Conservation (phyloP, 2,888 invertebrate genomes). For the Euspilapteryx auroguttella region DNA sequence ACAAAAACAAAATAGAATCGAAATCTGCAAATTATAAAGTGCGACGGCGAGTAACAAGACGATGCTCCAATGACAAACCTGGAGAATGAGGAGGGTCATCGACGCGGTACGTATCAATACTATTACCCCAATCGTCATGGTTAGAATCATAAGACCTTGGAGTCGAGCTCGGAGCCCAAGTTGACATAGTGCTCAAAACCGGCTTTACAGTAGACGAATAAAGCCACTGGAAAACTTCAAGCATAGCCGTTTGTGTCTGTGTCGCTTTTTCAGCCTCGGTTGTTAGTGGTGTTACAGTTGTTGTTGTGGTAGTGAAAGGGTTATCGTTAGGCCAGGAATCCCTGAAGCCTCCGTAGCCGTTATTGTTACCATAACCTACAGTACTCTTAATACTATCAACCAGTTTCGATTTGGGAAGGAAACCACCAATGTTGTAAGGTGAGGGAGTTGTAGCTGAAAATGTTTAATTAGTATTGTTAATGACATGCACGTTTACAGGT, state of each 20-base stretch:
- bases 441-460: conserved; percentile 50
- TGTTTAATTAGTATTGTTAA: conserved; percentile 20
- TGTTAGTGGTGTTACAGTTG: conserved; percentile 39
- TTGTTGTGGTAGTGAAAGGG: conserved; percentile 51
- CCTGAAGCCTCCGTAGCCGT: conserved; percentile 36
- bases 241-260: conserved; percentile 50
- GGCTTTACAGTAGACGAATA: conserved; percentile 50
- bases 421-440: conserved; percentile 47
- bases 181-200: conserved; percentile 37
- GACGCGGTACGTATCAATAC: conserved; percentile 50
- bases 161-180: conserved; percentile 27
- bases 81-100: conserved; percentile 55
- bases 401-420: conserved; percentile 47
- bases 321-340: conserved; percentile 53
- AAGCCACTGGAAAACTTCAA: conserved; percentile 56
- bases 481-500: conserved; percentile 10
- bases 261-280: conserved; percentile 47
- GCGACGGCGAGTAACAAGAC: too few species aligned
- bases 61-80: too few species aligned
- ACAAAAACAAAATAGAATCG: too few species aligned
- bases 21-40: too few species aligned
- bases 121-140: conserved; percentile 48
- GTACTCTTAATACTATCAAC: conserved; percentile 53
- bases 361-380: conserved; percentile 47
- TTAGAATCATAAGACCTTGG: conserved; percentile 14